phyloP scores from a whole-genome alignment of 2,888 invertebrate genomes.

The Drosophila paramelanica region DNA sequence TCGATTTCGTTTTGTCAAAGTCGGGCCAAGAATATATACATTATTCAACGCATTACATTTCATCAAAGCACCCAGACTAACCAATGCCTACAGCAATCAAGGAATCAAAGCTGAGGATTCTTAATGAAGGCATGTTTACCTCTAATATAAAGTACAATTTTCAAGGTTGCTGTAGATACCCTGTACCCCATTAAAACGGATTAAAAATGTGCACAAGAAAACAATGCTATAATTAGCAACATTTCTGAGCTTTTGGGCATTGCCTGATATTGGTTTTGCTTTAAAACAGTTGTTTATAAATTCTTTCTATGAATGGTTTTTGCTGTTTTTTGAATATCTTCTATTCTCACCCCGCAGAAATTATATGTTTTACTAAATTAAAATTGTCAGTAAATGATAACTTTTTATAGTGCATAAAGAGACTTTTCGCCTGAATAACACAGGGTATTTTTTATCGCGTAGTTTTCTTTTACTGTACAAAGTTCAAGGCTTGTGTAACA shows the following conservation, averaged over 20 bases:
- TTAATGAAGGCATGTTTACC: background rate
- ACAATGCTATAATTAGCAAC: no score
- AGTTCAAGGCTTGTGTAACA: constrained; percentile 9
- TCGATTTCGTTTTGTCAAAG: background rate
- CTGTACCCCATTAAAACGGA: background rate
- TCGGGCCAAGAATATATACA: background rate
- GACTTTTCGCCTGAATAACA: no score
- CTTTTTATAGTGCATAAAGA: no score
- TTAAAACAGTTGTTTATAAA: no score
- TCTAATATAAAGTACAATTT: background rate
- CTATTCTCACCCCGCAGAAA: no score
- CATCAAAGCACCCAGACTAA: background rate
- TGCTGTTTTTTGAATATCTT: no score
- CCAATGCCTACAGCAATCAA: background rate
- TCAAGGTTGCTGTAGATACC: background rate
- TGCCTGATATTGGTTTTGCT: no score
- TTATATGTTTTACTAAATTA: no score
- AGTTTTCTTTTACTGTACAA: background rate
- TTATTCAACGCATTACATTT: background rate
- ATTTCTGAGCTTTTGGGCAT: no score
- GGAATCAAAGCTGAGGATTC: background rate
- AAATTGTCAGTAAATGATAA: no score
- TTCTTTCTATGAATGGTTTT: no score
- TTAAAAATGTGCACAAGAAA: no score
- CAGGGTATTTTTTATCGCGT: background rate